These are phyloP conservation scores for Caerostris darwini DNA, from an alignment of 1,140 invertebrate species.

Conservation along the genomic window DNA sequence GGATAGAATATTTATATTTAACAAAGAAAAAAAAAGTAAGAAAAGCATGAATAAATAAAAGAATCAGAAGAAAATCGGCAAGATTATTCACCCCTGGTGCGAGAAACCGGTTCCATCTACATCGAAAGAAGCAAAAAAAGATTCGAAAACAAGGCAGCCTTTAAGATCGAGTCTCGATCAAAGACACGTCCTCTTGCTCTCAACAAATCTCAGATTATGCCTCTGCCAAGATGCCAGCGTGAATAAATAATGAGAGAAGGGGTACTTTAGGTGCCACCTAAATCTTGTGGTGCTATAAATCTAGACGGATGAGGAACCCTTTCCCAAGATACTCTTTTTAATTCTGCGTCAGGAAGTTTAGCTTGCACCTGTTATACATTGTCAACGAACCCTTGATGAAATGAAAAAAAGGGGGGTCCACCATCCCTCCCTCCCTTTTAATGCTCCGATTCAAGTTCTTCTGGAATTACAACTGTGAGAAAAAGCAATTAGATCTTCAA, in stretches of 20 bases:
- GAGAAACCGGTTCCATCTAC: background rate
- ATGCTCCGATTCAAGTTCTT: background rate
- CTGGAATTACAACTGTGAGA: slow-evolving; percentile 33
- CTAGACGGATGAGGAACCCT: background rate
- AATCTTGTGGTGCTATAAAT: background rate
- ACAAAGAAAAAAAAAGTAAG: background rate
- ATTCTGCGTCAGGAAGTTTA: background rate
- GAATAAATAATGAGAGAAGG: slow-evolving; percentile 29
- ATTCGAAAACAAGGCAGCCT: background rate
- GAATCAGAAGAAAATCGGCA: background rate
- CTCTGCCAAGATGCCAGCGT: background rate
- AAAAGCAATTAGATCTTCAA: slow-evolving; percentile 51
- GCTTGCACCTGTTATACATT: slow-evolving; percentile 31
- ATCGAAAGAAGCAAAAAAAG: background rate
- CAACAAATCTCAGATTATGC: slow-evolving; percentile 5
- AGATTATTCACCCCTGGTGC: slow-evolving; percentile 37
- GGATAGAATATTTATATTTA: background rate
- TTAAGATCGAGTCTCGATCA: background rate
- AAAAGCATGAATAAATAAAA: background rate
- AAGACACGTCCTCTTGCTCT: background rate
- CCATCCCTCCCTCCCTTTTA: background rate
- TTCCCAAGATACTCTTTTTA: background rate
- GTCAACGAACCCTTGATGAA: slow-evolving; percentile 9
- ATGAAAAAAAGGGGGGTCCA: background rate
- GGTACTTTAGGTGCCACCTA: background rate